Evolutionary conservation across 2,113 vertebrate genomes (phyloP), one percentile per base, ranked within the genome.

Genomic region (Nyctibius bracteatus): DNA sequence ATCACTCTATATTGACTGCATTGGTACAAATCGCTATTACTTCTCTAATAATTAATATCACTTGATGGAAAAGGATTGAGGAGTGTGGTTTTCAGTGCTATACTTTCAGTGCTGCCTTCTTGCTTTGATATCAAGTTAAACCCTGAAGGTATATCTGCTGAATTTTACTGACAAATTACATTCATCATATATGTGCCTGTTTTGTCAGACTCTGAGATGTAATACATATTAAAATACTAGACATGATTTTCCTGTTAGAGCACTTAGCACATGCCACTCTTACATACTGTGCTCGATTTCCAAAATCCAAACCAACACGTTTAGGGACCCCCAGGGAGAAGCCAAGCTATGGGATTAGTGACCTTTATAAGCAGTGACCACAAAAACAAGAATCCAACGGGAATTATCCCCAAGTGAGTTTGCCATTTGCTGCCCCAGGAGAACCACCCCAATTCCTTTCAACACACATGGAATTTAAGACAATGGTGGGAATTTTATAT

Each of bases 11-110:
- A 87, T 92, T 75, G 83, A 95, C 35, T 94, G 79, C 86, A 79
- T 86, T 78, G 86, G 86, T 96, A 91, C 81, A 81, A 96, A 97
- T 94, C 96, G 94, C 92, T 95, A 93, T 94, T 94, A 97, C 90
- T 97, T 96, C 95, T 73, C 80, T 95, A 97, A 97, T 83, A 96
- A 91, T 94, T 90, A 96, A 94, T 89, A 91, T 57, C 93, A 78
- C 78, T 91, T 92, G 43, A 70, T 78, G 83, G 85, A 94, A 94
- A 95, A 94, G 75, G 68, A 95, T 43, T n/a, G 35, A 96, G 46
- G 41, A 95, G 79, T 87, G 82, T 71, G 57, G 96, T 90, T 92
- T 93, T 88, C 67, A 94, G 78, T 44, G 65, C 58, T 94, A 37
- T 81, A 89, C 67, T 78, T 91, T 74, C 90, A 94, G n/a, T n/a